A percentile compares a stretch with the other conserved stretches of the same genome.
phyloP scores from a whole-genome alignment of 1,140 invertebrate genomes.

The Heliconius eleuchia region DNA sequence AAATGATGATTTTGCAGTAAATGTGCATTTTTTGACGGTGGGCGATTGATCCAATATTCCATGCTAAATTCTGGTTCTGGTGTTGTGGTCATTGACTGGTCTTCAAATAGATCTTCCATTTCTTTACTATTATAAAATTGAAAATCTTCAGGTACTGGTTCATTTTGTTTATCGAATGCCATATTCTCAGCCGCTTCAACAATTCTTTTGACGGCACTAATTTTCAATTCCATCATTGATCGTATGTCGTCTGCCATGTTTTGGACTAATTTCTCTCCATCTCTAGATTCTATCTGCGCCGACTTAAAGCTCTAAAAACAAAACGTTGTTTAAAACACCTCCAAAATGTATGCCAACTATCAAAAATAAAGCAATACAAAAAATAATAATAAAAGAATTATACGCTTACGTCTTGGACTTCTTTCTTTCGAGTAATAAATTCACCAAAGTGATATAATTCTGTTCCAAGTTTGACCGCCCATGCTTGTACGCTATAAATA shows the following conservation, averaged over 20 bases:
- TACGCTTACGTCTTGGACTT: constrained; percentile 84
- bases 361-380: constrained; percentile 1
- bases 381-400: not conserved
- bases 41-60: constrained; percentile 80
- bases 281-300: constrained; percentile 85
- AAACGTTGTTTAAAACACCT: constrained; percentile 19
- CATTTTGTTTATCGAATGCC: constrained; percentile 82
- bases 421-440: constrained; percentile 87
- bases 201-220: constrained; percentile 91
- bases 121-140: constrained; percentile 89
- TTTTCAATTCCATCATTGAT: constrained; percentile 92
- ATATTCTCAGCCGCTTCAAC: constrained; percentile 91
- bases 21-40: constrained; percentile 77
- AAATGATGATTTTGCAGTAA: constrained; percentile 89
- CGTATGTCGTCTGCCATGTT: constrained; percentile 90
- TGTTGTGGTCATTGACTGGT: constrained; percentile 65
- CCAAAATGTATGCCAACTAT: not conserved
- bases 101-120: constrained; percentile 81
- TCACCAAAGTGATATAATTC: constrained; percentile 87
- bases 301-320: constrained; percentile 86
- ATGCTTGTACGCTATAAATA: constrained; percentile 84
- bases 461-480: constrained; percentile 87
- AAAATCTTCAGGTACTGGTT: constrained; percentile 84
- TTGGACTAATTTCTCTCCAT: constrained; percentile 87
- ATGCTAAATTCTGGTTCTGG: constrained; percentile 79